Evolutionary conservation across 2,113 vertebrate genomes (phyloP).

Genomic region (Pelecanoides urinatrix): DNA sequence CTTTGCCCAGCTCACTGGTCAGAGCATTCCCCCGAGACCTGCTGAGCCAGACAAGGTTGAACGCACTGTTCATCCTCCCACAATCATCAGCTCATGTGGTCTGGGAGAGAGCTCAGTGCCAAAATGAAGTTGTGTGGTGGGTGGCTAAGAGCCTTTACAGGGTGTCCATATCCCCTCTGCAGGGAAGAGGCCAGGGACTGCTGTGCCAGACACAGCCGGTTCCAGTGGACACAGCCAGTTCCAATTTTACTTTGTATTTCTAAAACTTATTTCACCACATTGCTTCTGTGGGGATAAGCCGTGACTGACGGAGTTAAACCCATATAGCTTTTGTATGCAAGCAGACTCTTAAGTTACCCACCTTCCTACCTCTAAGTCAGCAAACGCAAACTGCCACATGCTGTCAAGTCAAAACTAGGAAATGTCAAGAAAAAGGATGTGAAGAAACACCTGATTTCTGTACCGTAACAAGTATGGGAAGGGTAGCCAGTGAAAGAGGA

Average conservation of each 20-base stretch:
- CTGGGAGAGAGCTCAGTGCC: background rate
- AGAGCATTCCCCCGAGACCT: background rate
- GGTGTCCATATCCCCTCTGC: background rate
- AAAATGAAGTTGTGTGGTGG: background rate
- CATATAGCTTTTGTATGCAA: background rate
- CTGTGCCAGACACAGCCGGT: rapidly evolving
- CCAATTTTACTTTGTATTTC: background rate
- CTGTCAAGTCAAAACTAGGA: background rate
- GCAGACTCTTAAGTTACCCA: background rate
- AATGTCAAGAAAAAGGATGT: background rate
- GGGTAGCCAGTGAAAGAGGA: background rate
- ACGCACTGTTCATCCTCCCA: background rate
- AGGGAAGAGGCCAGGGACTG: background rate
- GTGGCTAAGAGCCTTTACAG: background rate
- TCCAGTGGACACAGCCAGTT: background rate
- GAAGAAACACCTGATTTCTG: background rate
- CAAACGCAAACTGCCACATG: background rate
- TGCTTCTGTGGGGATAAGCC: background rate
- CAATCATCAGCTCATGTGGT: background rate
- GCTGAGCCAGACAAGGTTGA: background rate
- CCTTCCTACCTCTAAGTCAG: background rate
- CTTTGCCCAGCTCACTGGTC: background rate
- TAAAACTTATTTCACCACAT: background rate
- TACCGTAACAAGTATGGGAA: background rate
- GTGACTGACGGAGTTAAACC: background rate